Conservation (phyloP, 1,140 invertebrate genomes). For the Wiebesia pumilae region DNA sequence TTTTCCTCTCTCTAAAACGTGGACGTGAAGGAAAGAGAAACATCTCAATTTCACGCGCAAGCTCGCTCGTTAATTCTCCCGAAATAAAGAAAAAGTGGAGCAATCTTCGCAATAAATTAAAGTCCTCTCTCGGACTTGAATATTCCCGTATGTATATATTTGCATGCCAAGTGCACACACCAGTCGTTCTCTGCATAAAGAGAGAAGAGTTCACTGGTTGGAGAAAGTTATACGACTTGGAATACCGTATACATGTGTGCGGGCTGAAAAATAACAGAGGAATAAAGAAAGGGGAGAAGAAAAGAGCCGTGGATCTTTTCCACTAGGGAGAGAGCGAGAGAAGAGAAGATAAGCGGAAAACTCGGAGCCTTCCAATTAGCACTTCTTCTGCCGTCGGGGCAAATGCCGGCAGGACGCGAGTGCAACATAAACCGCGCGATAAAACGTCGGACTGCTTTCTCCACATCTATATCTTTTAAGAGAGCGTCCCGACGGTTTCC, state of each 20-base stretch:
- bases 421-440: conserved; percentile 67
- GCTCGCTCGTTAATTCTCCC: not conserved
- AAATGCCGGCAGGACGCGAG: conserved; percentile 56
- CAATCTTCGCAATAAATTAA: conserved; percentile 30
- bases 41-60: not conserved
- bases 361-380: conserved; percentile 65
- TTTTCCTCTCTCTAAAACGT: not conserved
- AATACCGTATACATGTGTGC: not conserved
- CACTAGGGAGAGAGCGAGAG: not conserved
- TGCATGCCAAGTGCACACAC: not conserved
- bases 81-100: conserved; percentile 32
- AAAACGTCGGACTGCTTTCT: conserved; percentile 59
- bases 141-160: not conserved
- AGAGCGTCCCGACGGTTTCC: not conserved
- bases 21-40: conserved; percentile 6
- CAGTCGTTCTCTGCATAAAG: not conserved
- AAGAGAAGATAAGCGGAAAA: conserved; percentile 51
- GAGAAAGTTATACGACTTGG: not conserved
- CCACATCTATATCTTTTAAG: conserved; percentile 25
- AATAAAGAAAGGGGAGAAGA: not conserved
- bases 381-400: conserved; percentile 59
- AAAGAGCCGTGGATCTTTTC: not conserved
- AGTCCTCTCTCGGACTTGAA: not conserved
- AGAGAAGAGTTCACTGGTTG: too few relatives aligned
- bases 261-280: not conserved